These are phyloP conservation scores for Triplophysa yarkandensis DNA, from an alignment of 2,797 vertebrate genomes.

Conservation along the genomic window DNA sequence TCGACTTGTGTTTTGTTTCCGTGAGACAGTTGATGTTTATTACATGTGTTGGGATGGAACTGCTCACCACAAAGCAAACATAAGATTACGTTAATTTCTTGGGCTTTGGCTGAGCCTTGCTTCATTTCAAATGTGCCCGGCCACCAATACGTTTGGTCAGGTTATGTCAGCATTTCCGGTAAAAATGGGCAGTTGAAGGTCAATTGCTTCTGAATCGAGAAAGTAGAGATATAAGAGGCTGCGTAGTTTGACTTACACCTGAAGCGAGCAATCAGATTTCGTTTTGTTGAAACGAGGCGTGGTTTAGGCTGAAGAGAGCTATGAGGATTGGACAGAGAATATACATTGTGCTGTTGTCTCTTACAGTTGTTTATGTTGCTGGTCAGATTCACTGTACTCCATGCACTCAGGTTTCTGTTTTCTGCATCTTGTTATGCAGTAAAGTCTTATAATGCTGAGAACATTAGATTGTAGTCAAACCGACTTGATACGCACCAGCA, in stretches of 20 bases:
- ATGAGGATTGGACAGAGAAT: too few species aligned
- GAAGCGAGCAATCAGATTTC: neutral
- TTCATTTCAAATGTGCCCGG: slow-evolving; percentile 28
- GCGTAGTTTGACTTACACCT: neutral
- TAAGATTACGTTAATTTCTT: neutral
- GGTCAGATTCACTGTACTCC: too few species aligned
- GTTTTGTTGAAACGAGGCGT: neutral
- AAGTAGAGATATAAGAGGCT: too few species aligned
- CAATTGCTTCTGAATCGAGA: neutral
- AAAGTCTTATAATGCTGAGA: too few species aligned
- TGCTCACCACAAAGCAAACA: slow-evolving; percentile 30
- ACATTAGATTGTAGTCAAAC: too few species aligned
- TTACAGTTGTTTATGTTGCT: too few species aligned
- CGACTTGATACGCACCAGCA: too few species aligned
- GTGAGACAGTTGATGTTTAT: slow-evolving; percentile 34
- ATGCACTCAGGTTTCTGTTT: too few species aligned
- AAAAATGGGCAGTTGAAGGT: slow-evolving; percentile 6
- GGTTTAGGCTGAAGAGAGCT: neutral
- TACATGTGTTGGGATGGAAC: slow-evolving; percentile 16
- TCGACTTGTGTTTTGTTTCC: slow-evolving; percentile 26
- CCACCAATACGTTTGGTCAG: slow-evolving; percentile 19
- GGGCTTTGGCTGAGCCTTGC: neutral
- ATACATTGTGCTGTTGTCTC: too few species aligned
- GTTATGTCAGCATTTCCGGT: slow-evolving; percentile 18
- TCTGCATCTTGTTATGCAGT: too few species aligned